These are phyloP conservation scores for Lota lota DNA, from an alignment of 2,113 vertebrate genomes.

Conservation along the genomic window DNA sequence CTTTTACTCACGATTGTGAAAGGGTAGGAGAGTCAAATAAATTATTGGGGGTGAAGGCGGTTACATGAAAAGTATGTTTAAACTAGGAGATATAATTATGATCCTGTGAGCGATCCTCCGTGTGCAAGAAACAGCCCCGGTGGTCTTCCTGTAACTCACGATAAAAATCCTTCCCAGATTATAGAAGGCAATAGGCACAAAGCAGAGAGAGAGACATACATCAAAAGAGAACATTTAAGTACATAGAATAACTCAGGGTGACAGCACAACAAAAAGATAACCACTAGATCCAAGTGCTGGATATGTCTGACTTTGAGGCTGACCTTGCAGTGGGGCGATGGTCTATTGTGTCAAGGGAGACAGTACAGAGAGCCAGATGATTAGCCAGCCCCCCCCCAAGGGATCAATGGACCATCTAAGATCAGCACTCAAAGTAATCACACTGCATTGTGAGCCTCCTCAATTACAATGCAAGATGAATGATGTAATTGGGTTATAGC, in stretches of 20 bases:
- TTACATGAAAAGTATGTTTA: constrained; percentile 30
- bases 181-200: constrained; percentile 28
- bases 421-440: constrained; percentile 66
- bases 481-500: constrained; percentile 46
- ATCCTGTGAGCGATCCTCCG: constrained; percentile 3
- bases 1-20: too few species aligned
- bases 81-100: constrained; percentile 28
- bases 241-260: constrained; percentile 62
- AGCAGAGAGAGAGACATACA: constrained; percentile 45
- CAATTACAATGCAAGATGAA: constrained; percentile 47
- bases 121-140: constrained; percentile 4
- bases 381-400: constrained; percentile 42
- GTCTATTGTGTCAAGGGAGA: constrained; percentile 46
- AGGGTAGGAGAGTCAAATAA: background rate
- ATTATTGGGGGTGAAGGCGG: background rate
- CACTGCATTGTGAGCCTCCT: constrained; percentile 42
- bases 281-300: constrained; percentile 59
- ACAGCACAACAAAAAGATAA: constrained; percentile 67
- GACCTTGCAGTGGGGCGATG: constrained; percentile 57
- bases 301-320: constrained; percentile 59
- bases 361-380: constrained; percentile 42
- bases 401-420: constrained; percentile 62
- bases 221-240: constrained; percentile 68
- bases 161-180: constrained; percentile 45
- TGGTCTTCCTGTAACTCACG: constrained; percentile 22